Evolutionary conservation across 2,888 invertebrate species (phyloP), one percentile per base, ranked within the genome.

Genomic region (Teleiodes luculella): DNA sequence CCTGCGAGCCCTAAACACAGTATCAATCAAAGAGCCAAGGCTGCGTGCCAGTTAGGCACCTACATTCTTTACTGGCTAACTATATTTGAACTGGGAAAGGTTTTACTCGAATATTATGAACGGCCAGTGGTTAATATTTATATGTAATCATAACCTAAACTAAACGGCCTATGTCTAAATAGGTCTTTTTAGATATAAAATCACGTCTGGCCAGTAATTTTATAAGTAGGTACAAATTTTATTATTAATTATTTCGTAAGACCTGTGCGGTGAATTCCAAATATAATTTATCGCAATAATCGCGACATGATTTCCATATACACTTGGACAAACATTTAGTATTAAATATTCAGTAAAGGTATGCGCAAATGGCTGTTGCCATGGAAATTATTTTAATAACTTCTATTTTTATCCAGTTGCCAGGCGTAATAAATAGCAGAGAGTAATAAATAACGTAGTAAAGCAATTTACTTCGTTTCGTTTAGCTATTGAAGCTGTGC

Each of bases 11-110:
- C 80, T 76, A 78, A 83, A 80, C 78, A 69, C 70, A 73, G 76
- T 76, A 76, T 75, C 75, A 79, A 74, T 77, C 75, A 76, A 71
- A 70, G 63, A 72, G 70, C 75, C 79, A 80, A 80, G 80, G 79
- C 73, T 75, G 60, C 45, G 70, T 61, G 58, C 72, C 62, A 64
- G 73, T 74, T 76, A 53, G 49, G 49, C 49, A 41, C 52, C 50
- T 24, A 56, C 58, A 54, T 56, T 54, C 56, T 58, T 52, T 53
- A 54, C 35, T 55, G 39, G 57, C 45, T 53, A 41, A 35, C 53
- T 53, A 52, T 51, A 53, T 51, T 55, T 33, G 50, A 53, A 49
- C 31, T 43, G 47, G 33, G 41, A 18, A 18, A 52, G 35, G 33
- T 52, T 41, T 52, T 37, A 46, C 30, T 31, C 20, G 33, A 31